A percentile compares a stretch with the other conserved stretches of the same genome.
phyloP scores from a whole-genome alignment of 2,113 vertebrate species.

The Phaethornis superciliosus region DNA sequence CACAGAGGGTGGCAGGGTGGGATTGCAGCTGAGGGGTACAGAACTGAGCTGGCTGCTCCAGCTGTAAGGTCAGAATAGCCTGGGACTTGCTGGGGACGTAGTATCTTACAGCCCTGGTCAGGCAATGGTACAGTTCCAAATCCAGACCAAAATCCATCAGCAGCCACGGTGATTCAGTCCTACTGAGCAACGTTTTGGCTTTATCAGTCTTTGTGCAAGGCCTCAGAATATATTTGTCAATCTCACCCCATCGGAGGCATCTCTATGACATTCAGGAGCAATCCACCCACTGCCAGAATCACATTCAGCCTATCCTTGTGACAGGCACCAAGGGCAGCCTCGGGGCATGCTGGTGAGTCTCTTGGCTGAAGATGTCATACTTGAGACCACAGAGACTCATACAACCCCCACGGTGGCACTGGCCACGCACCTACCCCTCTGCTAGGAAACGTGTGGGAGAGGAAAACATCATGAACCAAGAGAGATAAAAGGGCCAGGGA shows the following conservation, averaged over 20 bases:
- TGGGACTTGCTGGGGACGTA: background rate
- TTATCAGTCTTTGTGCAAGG: background rate
- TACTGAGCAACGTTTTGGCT: background rate
- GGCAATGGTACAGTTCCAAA: background rate
- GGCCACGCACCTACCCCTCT: background rate
- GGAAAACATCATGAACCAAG: background rate
- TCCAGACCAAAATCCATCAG: background rate
- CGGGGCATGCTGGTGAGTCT: background rate
- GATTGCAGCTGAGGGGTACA: background rate
- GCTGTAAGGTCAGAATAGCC: background rate
- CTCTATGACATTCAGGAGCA: background rate
- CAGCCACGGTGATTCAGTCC: background rate
- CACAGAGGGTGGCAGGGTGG: background rate
- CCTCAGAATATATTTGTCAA: background rate
- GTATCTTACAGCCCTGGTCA: background rate
- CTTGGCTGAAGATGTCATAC: background rate
- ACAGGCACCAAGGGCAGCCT: background rate
- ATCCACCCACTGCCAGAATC: background rate
- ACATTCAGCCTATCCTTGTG: background rate
- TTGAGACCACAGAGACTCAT: background rate
- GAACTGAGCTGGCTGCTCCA: background rate
- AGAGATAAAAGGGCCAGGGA: background rate
- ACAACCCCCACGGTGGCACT: background rate
- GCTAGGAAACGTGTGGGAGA: background rate
- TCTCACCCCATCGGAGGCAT: background rate